Percentiles rank a stretch among this genome's conserved stretches.
phyloP scores from a whole-genome alignment of 2,113 vertebrate genomes.

The Hylia prasina region DNA sequence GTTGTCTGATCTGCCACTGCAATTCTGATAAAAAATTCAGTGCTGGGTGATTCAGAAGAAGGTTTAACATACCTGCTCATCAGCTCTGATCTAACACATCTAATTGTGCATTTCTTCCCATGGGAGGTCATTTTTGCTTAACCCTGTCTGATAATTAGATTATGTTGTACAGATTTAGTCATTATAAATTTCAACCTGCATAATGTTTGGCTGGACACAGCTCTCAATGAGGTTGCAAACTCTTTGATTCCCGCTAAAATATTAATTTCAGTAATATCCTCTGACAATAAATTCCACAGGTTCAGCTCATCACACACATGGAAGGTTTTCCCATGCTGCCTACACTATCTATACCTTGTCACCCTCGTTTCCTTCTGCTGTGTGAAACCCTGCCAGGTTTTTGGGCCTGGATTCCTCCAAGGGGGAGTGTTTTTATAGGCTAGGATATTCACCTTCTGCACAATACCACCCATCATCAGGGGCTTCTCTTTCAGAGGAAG shows the following conservation, averaged over 20 bases:
- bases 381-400: neutral
- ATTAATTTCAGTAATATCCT: slow-evolving; percentile 19
- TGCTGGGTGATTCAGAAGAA: neutral
- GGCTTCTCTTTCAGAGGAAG: neutral
- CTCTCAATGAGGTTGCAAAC: slow-evolving; percentile 38
- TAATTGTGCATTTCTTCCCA: slow-evolving; percentile 60
- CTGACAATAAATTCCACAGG: slow-evolving; percentile 9
- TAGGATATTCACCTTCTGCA: neutral
- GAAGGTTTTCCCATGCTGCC: neutral
- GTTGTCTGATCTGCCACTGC: slow-evolving; percentile 30
- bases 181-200: slow-evolving; percentile 54
- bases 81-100: slow-evolving; percentile 54
- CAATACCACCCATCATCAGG: neutral
- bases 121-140: slow-evolving; percentile 62
- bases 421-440: neutral
- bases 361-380: neutral
- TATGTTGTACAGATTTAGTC: slow-evolving; percentile 56
- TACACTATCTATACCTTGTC: neutral
- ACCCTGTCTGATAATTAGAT: slow-evolving; percentile 63
- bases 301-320: neutral
- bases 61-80: slow-evolving; percentile 49
- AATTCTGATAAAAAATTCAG: slow-evolving; percentile 48
- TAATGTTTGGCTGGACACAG: slow-evolving; percentile 49
- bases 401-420: neutral
- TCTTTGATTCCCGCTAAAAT: slow-evolving; percentile 50